These are phyloP conservation scores for Tineola bisselliella DNA, from an alignment of 2,888 invertebrate species.

Conservation along the genomic window DNA sequence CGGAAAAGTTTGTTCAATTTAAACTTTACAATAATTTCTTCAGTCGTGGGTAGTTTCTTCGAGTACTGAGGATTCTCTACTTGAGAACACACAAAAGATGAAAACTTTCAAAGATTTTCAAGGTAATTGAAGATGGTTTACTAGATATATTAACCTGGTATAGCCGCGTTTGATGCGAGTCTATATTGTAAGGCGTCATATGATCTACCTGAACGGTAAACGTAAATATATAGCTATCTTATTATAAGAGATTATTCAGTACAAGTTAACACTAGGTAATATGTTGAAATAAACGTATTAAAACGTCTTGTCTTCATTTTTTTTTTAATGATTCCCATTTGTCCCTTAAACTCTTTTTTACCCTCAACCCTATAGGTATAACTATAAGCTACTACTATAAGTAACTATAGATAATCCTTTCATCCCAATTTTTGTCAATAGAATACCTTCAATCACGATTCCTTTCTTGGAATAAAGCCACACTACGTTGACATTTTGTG, in stretches of 20 bases:
- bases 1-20: neutral
- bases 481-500: too few species aligned
- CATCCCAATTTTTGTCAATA: slow-evolving; percentile 11
- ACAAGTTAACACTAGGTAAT: too few species aligned
- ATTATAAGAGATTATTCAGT: too few species aligned
- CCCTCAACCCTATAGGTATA: neutral
- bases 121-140: neutral
- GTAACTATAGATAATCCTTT: slow-evolving; percentile 3
- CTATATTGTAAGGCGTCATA: too few species aligned
- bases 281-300: too few species aligned
- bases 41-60: neutral
- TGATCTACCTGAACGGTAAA: too few species aligned
- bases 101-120: neutral
- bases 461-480: neutral
- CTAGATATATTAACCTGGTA: neutral
- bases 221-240: too few species aligned
- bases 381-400: neutral
- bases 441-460: slow-evolving; percentile 9
- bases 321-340: too few species aligned
- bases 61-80: neutral
- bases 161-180: neutral
- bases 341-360: neutral
- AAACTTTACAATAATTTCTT: slow-evolving; percentile 1
- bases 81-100: neutral
- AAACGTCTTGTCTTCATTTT: too few species aligned